Evolutionary conservation across 1,140 invertebrate species (phyloP), one percentile per base, ranked within the genome.

Genomic region (Nebria ingens): DNA sequence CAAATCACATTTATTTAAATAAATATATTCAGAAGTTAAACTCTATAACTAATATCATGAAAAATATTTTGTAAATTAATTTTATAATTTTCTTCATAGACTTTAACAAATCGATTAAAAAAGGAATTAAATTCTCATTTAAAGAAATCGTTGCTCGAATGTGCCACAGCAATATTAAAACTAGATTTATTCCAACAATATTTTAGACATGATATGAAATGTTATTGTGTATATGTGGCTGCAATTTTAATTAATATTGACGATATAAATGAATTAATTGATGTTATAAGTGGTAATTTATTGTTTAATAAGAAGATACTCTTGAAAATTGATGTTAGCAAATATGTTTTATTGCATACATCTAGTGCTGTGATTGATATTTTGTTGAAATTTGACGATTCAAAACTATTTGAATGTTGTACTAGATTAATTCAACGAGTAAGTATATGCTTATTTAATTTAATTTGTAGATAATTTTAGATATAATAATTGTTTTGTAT

Each of bases 351-450:
- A 12, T 4, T 56, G 21, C 54, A 51, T 13, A 23, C 60, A 21
- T 57, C 59, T 17, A 53, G 53, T 23, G 40, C 15, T 21, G 58
- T 64, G 9, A 56, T 65, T 17, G 19, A 57, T 15, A 51, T 56
- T 51, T 42, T 56, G 15, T 11, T 49, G 2, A 57, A 63, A 49
- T 62, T 61, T 58, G 40, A 57, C 42, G 21, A 59, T 21, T 20
- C 21, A 51, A 40, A 60, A 53, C 22, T 65, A 19, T 65, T 65
- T 62, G 6, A 56, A 3, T 53, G 57, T 21, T 54, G 59, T 51
- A 58, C 56, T 20, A 55, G 54, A 51, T n/a, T 63, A 19, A 22
- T 65, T 3, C 58, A 65, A 55, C 64, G 60, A 51, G 66, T 68
- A 62, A 55, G 60, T 64, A 52, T 52, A 56, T 19, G 9, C n/a